Conservation (phyloP, 30 jellyfish, hydroid and myxozoan species). For the Sanderia malayensis region DNA sequence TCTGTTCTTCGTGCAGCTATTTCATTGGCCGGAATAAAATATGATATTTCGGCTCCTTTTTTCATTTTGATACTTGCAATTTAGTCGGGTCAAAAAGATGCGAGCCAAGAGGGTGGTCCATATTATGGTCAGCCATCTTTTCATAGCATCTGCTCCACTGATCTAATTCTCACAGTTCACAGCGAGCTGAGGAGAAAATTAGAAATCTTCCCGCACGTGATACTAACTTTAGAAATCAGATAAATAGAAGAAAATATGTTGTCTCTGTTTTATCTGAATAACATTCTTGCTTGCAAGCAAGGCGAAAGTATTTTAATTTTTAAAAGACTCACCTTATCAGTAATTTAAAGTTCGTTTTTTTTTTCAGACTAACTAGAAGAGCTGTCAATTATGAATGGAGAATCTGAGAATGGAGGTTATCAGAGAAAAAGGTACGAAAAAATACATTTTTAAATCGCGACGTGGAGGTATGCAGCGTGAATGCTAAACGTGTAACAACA, state of each 20-base stretch:
- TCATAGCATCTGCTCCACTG: conserved; percentile 40
- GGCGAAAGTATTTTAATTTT: too few relatives aligned
- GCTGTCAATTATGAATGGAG: neutral
- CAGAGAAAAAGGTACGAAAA: neutral
- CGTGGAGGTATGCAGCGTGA: neutral
- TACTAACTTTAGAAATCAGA: too few relatives aligned
- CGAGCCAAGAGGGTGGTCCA: conserved; percentile 11
- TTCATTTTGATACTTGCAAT: neutral
- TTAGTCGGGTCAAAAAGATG: conserved; percentile 54
- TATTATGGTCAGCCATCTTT: conserved; percentile 28
- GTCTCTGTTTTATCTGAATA: too few relatives aligned
- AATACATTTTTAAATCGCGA: neutral
- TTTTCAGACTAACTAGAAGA: neutral
- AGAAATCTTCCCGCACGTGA: too few relatives aligned
- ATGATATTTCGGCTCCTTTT: neutral
- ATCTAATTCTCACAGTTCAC: too few relatives aligned
- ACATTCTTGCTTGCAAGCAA: too few relatives aligned
- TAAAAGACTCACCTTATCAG: too few relatives aligned
- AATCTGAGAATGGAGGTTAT: neutral
- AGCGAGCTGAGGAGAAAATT: too few relatives aligned
- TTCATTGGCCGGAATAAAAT: too few relatives aligned
- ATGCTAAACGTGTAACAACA: neutral
- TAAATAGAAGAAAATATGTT: too few relatives aligned
- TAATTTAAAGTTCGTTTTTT: too few relatives aligned
- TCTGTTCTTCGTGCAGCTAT: too few relatives aligned